A percentile compares a stretch with the other conserved stretches of the same genome.
These are phyloP conservation scores for Anas flavirostris DNA, from an alignment of 2,797 vertebrate genomes.

Conservation along the genomic window DNA sequence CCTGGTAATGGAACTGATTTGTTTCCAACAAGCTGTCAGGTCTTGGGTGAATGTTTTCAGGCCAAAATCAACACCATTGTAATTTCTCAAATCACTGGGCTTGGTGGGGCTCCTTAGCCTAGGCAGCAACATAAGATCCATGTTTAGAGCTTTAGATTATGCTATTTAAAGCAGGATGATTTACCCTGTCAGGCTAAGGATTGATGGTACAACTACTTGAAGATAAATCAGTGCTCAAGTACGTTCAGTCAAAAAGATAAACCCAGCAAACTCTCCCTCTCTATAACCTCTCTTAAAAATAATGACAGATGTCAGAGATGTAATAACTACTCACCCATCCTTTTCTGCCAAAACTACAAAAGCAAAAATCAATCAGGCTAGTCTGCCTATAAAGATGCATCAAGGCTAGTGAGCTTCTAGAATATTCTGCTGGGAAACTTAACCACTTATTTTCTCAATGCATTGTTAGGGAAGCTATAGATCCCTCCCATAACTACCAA, in stretches of 20 bases:
- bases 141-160: not conserved
- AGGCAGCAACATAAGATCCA: not conserved
- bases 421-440: not conserved
- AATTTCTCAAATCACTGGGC: not conserved
- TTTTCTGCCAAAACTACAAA: slow-evolving; percentile 19
- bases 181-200: not conserved
- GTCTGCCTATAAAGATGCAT: not conserved
- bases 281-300: not conserved
- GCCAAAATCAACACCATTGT: not conserved
- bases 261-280: not conserved
- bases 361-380: not conserved
- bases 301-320: not conserved
- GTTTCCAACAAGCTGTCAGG: not conserved
- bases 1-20: not conserved
- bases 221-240: not conserved
- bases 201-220: not conserved
- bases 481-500: not conserved
- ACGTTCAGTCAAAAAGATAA: not conserved
- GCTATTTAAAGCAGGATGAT: not conserved
- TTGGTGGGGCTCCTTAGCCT: not conserved
- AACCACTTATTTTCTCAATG: not conserved
- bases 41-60: not conserved
- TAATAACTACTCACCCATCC: not conserved
- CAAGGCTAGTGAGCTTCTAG: not conserved
- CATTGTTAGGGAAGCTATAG: not conserved